phyloP scores from a whole-genome alignment of 2,113 vertebrate species.

The Hypocryptadius cinnamomeus region DNA sequence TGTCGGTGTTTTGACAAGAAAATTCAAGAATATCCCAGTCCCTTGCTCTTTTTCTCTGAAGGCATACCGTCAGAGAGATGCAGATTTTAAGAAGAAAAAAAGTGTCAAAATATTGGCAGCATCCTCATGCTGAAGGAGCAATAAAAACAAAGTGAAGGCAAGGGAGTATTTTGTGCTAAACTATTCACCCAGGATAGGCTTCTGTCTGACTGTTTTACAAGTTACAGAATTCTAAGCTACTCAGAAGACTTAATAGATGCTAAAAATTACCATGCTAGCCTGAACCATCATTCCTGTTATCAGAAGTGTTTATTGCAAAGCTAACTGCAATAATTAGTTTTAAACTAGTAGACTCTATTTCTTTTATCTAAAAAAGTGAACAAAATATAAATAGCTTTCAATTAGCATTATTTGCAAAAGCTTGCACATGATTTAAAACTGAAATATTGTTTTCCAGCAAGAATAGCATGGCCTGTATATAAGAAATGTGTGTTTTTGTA shows the following conservation, averaged over 20 bases:
- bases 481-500: background rate
- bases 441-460: background rate
- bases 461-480: background rate
- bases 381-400: background rate
- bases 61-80: background rate
- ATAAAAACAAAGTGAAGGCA: conserved; percentile 35
- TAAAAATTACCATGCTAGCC: conserved; percentile 1
- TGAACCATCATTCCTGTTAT: background rate
- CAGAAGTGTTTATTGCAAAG: background rate
- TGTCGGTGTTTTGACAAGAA: background rate
- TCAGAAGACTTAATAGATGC: background rate
- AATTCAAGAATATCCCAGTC: background rate
- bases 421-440: background rate
- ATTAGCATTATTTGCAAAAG: background rate
- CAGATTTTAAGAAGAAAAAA: background rate
- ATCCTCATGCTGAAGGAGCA: background rate
- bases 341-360: background rate
- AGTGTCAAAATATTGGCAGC: conserved; percentile 37
- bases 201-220: conserved; percentile 22
- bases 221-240: conserved; percentile 1
- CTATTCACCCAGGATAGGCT: background rate
- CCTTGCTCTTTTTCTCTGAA: conserved; percentile 20
- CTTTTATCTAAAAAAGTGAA: background rate
- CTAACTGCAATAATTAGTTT: background rate
- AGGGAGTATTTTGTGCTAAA: conserved; percentile 26